Conservation (phyloP, 2,888 invertebrate genomes). For the Sycophila texana region DNA sequence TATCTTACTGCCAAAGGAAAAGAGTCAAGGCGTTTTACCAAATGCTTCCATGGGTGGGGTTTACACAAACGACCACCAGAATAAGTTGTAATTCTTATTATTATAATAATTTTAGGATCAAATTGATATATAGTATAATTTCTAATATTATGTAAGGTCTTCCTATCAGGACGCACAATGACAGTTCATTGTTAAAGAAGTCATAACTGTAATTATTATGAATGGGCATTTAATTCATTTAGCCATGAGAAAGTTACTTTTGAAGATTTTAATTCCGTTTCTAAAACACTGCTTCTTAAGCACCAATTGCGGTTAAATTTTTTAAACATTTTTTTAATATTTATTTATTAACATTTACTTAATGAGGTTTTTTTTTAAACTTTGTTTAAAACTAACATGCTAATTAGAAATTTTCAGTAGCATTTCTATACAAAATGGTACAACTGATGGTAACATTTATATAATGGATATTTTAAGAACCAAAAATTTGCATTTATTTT, state of each 20-base stretch:
- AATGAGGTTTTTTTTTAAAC: constrained; percentile 5
- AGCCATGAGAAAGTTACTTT: constrained; percentile 3
- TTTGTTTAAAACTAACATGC: constrained; percentile 3
- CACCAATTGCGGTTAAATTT: background rate
- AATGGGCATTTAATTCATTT: constrained; percentile 36
- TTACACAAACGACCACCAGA: constrained; percentile 89
- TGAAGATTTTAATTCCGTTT: background rate
- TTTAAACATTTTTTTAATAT: constrained; percentile 14
- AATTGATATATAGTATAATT: constrained; percentile 33
- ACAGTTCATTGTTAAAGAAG: constrained; percentile 27
- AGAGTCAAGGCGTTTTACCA: constrained; percentile 95
- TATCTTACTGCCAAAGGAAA: constrained; percentile 97
- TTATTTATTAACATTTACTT: constrained; percentile 26
- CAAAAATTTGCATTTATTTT: background rate
- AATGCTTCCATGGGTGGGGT: constrained; percentile 99
- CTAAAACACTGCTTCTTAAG: constrained; percentile 10
- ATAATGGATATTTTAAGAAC: background rate
- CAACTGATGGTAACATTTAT: background rate
- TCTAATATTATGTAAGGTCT: constrained; percentile 28
- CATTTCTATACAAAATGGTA: constrained; percentile 27
- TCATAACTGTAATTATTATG: constrained; percentile 19
- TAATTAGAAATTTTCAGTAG: constrained; percentile 20
- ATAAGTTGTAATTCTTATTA: constrained; percentile 73
- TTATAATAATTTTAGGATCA: constrained; percentile 15
- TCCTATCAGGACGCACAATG: constrained; percentile 37